A percentile compares a stretch with the other conserved stretches of the same genome.
Conservation (phyloP, 2,888 invertebrate species). For the Nowickia ferox region DNA sequence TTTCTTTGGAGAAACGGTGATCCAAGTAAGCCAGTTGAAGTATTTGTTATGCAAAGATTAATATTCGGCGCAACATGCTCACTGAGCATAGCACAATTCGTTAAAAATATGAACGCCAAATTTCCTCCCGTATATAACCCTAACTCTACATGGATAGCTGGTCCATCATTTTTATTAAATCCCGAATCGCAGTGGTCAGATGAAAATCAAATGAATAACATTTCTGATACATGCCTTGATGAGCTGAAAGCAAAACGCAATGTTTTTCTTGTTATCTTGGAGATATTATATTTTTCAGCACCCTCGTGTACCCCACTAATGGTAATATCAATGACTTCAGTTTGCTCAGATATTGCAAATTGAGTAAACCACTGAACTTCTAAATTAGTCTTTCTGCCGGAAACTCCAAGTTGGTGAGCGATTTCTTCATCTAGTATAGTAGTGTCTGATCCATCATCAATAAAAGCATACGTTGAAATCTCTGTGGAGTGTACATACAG, state of each 20-base stretch:
- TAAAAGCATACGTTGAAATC: no score
- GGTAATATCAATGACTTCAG: no score
- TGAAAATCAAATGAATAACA: neutral
- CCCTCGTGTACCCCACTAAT: no score
- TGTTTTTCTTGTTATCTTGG: conserved; percentile 4
- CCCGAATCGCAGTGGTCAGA: neutral
- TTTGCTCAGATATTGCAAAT: no score
- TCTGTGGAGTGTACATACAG: no score
- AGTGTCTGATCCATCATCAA: no score
- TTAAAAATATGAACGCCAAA: conserved; percentile 75
- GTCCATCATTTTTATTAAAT: neutral
- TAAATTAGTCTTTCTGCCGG: no score
- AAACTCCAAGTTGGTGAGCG: no score
- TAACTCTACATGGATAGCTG: conserved; percentile 17
- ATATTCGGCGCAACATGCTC: conserved; percentile 65
- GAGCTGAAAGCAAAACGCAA: no score
- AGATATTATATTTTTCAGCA: no score
- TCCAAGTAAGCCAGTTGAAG: conserved; percentile 1
- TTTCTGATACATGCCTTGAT: neutral
- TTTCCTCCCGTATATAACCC: conserved; percentile 10
- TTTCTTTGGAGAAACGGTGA: conserved; percentile 55
- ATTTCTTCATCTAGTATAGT: no score
- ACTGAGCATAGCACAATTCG: conserved; percentile 67
- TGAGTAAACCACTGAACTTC: no score
- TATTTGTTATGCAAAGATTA: conserved; percentile 58